Evolutionary conservation across 92 coral and sea anemone species (phyloP), one percentile per base, ranked within the genome.

Genomic region (Phenganax marumi): DNA sequence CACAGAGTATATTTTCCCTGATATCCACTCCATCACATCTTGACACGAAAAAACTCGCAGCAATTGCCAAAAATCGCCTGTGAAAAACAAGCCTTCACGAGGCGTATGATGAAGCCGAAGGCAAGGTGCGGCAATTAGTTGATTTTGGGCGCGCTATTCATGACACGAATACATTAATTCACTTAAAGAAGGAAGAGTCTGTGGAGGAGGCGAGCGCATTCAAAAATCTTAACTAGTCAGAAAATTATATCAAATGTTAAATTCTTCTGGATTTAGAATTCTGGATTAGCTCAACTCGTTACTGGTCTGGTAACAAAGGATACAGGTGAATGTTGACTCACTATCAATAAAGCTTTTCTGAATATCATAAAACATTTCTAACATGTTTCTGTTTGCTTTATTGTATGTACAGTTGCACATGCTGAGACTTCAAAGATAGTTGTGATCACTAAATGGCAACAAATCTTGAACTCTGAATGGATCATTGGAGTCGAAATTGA

Each of bases 401-500:
- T 43, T 17, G 11, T 26, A 0, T 76, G 16, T 57, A 14, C 11
- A 54, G 52, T 8, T 33, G 8, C 43, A 77, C 52, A n/a, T 17
- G 43, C 50, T 58, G 11, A 46, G 10, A 53, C 22, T 78, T 61
- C 72, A 47, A 50, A 78, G 58, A 57, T 78, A 24, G 24, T 50
- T 26, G 73, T 62, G 73, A 43, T 46, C 22, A 39, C 83, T 43
- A 78, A 61, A 18, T 78, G 83, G 83, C 83, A 78, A 47, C 43
- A 78, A 50, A 22, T 78, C 47, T 17, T 47, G 18, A 50, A 48
- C 22, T 47, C 54, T 81, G 75, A 86, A 23, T 92, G 93, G 91
- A 73, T 92, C 21, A 87, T 92, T 46, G 97, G 93, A 11, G 60
- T 86, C 17, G 90, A 91, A 69, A 48, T 89, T n/a, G 80, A 61